Conservation (phyloP, 37 sponge, comb jelly and placozoan species). For the Halisarca cf. caerulea region DNA sequence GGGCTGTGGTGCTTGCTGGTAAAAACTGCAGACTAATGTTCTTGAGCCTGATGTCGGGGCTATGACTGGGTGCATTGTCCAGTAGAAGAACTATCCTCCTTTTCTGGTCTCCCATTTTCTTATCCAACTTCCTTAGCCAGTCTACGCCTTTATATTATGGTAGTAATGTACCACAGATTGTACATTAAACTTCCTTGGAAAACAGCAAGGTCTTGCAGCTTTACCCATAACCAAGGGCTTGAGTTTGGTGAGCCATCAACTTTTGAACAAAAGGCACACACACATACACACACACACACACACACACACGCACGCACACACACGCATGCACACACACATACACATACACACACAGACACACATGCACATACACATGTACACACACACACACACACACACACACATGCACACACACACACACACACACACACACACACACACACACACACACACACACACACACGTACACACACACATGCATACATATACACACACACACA, state of each 20-base stretch:
- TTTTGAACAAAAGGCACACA: too few relatives aligned
- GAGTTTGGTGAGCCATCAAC: too few relatives aligned
- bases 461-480: too few relatives aligned
- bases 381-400: too few relatives aligned
- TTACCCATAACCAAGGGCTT: neutral
- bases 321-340: neutral
- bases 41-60: neutral
- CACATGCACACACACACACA: too few relatives aligned
- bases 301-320: neutral
- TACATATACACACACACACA: too few relatives aligned
- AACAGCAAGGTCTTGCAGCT: neutral
- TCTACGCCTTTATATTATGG: neutral
- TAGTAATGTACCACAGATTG: neutral
- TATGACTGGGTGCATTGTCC: neutral
- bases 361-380: too few relatives aligned
- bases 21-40: neutral
- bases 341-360: neutral
- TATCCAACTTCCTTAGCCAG: neutral
- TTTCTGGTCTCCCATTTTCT: neutral
- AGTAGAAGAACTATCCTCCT: neutral
- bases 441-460: too few relatives aligned
- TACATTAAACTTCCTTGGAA: neutral
- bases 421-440: too few relatives aligned
- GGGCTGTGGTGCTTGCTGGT: neutral
- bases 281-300: neutral